phyloP scores from a whole-genome alignment of 2,888 invertebrate species.

The Himalopsyche tibetana region DNA sequence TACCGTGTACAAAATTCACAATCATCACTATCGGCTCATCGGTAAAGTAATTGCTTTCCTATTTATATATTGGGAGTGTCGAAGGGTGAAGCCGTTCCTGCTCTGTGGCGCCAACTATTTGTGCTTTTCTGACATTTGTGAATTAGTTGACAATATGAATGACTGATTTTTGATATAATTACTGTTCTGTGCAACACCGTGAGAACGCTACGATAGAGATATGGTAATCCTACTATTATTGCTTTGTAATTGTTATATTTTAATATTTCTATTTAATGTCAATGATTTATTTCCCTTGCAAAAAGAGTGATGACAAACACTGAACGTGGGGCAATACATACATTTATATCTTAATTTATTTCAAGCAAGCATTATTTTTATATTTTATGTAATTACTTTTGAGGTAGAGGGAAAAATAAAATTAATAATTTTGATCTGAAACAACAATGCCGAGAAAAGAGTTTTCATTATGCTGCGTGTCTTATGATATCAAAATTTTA shows the following conservation, averaged over 20 bases:
- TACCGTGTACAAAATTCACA: too few relatives aligned
- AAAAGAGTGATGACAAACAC: constrained; percentile 26
- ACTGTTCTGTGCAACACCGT: too few relatives aligned
- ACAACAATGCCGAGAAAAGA: too few relatives aligned
- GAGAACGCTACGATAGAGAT: too few relatives aligned
- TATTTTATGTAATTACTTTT: neutral
- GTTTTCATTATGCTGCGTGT: too few relatives aligned
- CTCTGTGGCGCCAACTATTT: neutral
- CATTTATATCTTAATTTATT: constrained; percentile 8
- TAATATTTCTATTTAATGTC: constrained; percentile 16
- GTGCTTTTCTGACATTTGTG: neutral
- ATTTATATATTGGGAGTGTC: neutral
- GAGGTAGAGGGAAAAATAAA: constrained; percentile 20
- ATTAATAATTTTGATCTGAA: too few relatives aligned
- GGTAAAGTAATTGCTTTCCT: neutral
- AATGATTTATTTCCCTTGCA: neutral
- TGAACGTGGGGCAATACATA: neutral
- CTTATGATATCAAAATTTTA: too few relatives aligned
- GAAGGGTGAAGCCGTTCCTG: neutral
- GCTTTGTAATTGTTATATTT: constrained; percentile 6
- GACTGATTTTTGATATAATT: constrained; percentile 16
- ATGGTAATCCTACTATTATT: too few relatives aligned
- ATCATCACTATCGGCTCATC: too few relatives aligned
- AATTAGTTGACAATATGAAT: neutral
- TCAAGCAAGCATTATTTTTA: neutral